Percentiles rank a stretch among this genome's conserved stretches.
phyloP scores from a whole-genome alignment of 2,888 invertebrate genomes.

The Orchestes rusci region DNA sequence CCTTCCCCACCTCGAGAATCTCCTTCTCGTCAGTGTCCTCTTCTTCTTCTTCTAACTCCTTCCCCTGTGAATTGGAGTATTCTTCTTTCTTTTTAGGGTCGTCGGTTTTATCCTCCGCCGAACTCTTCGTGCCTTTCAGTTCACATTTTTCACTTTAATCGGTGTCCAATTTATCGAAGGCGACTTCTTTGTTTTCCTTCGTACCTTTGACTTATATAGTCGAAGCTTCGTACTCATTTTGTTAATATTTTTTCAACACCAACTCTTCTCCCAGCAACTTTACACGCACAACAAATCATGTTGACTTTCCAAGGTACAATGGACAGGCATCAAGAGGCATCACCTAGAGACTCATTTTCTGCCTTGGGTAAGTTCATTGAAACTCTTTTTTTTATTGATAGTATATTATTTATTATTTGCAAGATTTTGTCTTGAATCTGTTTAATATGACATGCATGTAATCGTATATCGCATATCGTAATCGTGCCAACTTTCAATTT shows the following conservation, averaged over 20 bases:
- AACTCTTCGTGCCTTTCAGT: conserved; percentile 80
- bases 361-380: too few relatives aligned
- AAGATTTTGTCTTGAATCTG: too few relatives aligned
- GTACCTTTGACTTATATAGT: too few relatives aligned
- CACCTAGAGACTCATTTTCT: too few relatives aligned
- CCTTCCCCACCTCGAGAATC: conserved; percentile 43
- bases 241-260: conserved; percentile 37
- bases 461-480: too few relatives aligned
- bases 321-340: too few relatives aligned
- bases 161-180: conserved; percentile 73
- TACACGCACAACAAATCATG: too few relatives aligned
- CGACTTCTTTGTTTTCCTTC: conserved; percentile 81
- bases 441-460: too few relatives aligned
- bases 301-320: too few relatives aligned
- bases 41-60: conserved; percentile 60
- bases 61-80: conserved; percentile 57
- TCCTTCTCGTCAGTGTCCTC: conserved; percentile 43
- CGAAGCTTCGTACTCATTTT: conserved; percentile 78
- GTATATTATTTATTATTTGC: too few relatives aligned
- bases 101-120: conserved; percentile 73
- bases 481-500: too few relatives aligned
- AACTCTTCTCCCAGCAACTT: conserved; percentile 34
- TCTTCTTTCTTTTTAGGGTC: conserved; percentile 75
- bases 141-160: conserved; percentile 75
- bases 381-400: too few relatives aligned